phyloP scores from a whole-genome alignment of 2,888 invertebrate species.

The Drepanosiphum platanoidis region DNA sequence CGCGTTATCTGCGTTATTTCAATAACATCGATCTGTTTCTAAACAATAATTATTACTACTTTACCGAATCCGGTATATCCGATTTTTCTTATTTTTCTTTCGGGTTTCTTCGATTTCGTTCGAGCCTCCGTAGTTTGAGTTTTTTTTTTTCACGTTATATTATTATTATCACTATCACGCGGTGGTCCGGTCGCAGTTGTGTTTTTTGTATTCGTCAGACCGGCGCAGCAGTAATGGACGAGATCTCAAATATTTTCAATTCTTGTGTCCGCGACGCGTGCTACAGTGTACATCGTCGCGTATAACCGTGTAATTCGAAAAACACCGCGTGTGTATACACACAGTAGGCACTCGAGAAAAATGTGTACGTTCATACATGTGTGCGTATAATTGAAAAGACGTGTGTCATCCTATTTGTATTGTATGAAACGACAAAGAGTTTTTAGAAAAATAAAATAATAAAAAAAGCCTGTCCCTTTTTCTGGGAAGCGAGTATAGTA shows the following conservation, averaged over 20 bases:
- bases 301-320: slow-evolving; percentile 20
- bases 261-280: not conserved
- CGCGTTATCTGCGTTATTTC: too few species aligned
- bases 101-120: not conserved
- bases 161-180: not conserved
- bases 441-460: too few species aligned
- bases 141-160: not conserved
- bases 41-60: too few species aligned
- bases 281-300: not conserved
- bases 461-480: too few species aligned
- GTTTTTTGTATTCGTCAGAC: not conserved
- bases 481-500: too few species aligned
- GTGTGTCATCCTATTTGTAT: slow-evolving; percentile 14
- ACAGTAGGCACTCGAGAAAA: not conserved
- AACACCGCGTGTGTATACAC: not conserved
- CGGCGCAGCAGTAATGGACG: too few species aligned
- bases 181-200: not conserved
- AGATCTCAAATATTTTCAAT: slow-evolving; percentile 21
- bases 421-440: too few species aligned
- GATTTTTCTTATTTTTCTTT: not conserved
- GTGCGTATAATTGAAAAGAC: slow-evolving; percentile 15
- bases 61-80: too few species aligned
- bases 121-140: not conserved
- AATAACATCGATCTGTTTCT: too few species aligned
- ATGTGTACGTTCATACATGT: not conserved